Conservation (phyloP, 2,113 vertebrate genomes). For the Silurus asotus region DNA sequence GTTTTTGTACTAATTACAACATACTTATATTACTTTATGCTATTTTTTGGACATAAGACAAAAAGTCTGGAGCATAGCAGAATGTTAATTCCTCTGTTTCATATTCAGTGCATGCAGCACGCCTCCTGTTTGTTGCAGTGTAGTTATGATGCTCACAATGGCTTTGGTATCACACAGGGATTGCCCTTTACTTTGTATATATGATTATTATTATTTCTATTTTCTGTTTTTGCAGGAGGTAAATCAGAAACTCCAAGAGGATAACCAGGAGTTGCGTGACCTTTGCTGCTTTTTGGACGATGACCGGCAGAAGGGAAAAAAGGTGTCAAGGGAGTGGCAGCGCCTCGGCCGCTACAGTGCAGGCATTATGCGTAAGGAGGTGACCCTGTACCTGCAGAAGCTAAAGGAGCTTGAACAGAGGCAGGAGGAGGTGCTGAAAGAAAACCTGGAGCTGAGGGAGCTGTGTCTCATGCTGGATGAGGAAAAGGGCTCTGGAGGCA, state of each 20-base stretch:
- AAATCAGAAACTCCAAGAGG: constrained; percentile 97
- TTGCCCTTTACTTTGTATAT: constrained; percentile 12
- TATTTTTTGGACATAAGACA: neutral
- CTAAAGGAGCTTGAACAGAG: constrained; percentile 89
- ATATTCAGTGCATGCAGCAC: neutral
- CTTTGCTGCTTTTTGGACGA: constrained; percentile 97
- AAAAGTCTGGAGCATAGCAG: neutral
- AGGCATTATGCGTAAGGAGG: constrained; percentile 91
- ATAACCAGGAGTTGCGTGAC: constrained; percentile 95
- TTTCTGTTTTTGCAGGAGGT: constrained; percentile 80
- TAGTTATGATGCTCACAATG: neutral
- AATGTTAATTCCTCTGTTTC: constrained; percentile 28
- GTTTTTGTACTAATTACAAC: neutral
- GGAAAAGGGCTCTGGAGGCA: constrained; percentile 73
- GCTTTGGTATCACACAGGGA: constrained; percentile 1
- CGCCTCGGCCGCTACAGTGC: constrained; percentile 90
- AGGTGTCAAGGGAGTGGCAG: constrained; percentile 94
- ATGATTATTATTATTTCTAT: constrained; percentile 35
- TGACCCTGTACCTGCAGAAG: constrained; percentile 90
- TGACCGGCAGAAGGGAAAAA: constrained; percentile 94
- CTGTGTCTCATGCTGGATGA: constrained; percentile 92
- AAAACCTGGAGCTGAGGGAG: constrained; percentile 94
- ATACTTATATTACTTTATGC: neutral
- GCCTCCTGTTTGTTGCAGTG: constrained; percentile 2
- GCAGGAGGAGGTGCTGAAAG: constrained; percentile 88